A percentile compares a stretch with the other conserved stretches of the same genome.
phyloP scores from a whole-genome alignment of 1,140 invertebrate species.

The Apis dorsata region DNA sequence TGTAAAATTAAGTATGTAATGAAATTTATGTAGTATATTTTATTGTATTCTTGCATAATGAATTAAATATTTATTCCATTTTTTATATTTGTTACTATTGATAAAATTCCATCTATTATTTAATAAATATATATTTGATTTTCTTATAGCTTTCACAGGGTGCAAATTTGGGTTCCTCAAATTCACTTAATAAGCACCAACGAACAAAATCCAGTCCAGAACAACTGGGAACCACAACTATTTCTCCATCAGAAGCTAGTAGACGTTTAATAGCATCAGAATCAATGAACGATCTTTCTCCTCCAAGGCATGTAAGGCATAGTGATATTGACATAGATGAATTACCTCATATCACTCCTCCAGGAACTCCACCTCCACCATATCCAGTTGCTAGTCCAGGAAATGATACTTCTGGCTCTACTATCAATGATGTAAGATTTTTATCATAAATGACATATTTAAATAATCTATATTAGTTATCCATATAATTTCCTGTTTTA shows the following conservation, averaged over 20 bases:
- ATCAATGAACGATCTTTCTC: constrained; percentile 82
- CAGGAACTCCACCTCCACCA: constrained; percentile 92
- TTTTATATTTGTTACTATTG: background rate
- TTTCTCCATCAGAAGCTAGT: constrained; percentile 79
- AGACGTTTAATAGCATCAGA: constrained; percentile 82
- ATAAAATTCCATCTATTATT: background rate
- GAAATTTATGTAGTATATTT: background rate
- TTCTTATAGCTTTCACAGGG: constrained; percentile 75
- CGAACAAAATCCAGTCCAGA: constrained; percentile 87
- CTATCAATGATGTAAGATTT: constrained; percentile 73
- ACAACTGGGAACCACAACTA: constrained; percentile 80
- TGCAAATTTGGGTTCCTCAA: constrained; percentile 71
- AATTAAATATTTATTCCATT: background rate
- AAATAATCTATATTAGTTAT: background rate
- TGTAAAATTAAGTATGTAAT: constrained; percentile 3
- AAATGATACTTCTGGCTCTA: constrained; percentile 71
- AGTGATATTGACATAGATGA: constrained; percentile 68
- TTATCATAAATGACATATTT: background rate
- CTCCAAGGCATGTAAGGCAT: constrained; percentile 72
- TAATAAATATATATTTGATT: constrained; percentile 26
- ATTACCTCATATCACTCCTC: constrained; percentile 83
- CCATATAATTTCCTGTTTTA: constrained; percentile 25
- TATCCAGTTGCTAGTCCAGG: constrained; percentile 82
- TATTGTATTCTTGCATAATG: constrained; percentile 4
- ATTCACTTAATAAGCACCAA: constrained; percentile 82